Percentiles rank a stretch among this genome's conserved stretches.
phyloP scores from a whole-genome alignment of 2,797 vertebrate genomes.

The Gallinago nigripennis region DNA sequence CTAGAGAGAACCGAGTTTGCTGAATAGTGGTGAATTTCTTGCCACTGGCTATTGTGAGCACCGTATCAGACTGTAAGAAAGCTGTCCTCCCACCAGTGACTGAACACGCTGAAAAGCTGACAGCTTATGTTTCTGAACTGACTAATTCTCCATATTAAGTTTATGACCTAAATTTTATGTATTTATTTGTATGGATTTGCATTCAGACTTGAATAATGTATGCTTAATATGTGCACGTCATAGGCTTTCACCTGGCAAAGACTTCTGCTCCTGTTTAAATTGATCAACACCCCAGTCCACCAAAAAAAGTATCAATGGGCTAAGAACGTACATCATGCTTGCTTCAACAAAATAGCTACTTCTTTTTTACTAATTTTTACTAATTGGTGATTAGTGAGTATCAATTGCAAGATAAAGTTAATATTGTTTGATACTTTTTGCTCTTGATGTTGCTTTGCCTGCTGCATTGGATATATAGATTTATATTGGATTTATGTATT shows the following conservation, averaged over 20 bases:
- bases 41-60: neutral
- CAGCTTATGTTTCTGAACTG: neutral
- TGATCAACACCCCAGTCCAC: neutral
- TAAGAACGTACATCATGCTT: neutral
- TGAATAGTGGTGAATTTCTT: neutral
- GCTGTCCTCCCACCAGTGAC: neutral
- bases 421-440: neutral
- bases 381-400: neutral
- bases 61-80: neutral
- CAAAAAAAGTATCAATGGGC: neutral
- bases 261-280: neutral
- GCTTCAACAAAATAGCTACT: neutral
- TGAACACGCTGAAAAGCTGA: neutral
- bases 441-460: neutral
- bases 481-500: neutral
- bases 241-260: neutral
- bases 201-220: neutral
- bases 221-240: neutral
- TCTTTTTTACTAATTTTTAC: neutral
- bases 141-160: neutral
- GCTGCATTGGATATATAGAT: neutral
- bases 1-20: neutral
- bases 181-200: neutral
- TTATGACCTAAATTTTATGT: neutral
- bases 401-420: neutral